A percentile compares a stretch with the other conserved stretches of the same genome.
Evolutionary conservation across 2,113 vertebrate genomes (phyloP).

Genomic region (Tachuris rubrigastra): DNA sequence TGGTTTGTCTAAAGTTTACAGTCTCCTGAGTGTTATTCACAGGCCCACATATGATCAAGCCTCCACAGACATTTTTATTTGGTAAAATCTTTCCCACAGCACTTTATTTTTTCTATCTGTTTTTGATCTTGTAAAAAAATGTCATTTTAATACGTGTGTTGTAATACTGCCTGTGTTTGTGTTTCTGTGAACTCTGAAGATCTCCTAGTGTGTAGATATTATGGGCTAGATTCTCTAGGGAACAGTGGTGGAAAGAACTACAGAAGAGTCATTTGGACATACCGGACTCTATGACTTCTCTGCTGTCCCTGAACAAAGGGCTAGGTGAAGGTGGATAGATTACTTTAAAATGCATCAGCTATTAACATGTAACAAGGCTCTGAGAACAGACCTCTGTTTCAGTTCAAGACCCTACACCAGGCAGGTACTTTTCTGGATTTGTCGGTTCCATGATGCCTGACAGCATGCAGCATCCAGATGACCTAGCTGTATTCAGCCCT

Average conservation of each 20-base stretch:
- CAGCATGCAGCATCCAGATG: not conserved
- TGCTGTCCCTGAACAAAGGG: not conserved
- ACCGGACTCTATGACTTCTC: not conserved
- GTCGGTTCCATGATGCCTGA: not conserved
- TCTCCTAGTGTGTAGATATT: slow-evolving; percentile 41
- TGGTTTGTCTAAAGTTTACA: slow-evolving; percentile 70
- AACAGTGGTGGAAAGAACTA: not conserved
- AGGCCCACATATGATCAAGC: slow-evolving; percentile 68
- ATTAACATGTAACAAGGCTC: not conserved
- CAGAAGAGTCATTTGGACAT: not conserved
- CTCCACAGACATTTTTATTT: slow-evolving; percentile 62
- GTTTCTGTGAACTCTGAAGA: slow-evolving; percentile 36
- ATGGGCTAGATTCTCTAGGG: slow-evolving; percentile 12
- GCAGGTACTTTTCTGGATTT: not conserved
- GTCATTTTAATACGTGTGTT: slow-evolving; percentile 34
- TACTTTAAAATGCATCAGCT: not conserved
- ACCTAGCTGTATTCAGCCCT: not conserved
- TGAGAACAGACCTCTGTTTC: not conserved
- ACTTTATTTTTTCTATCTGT: slow-evolving; percentile 60
- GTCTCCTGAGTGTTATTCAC: slow-evolving; percentile 71
- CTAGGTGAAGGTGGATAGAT: not conserved
- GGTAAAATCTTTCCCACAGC: slow-evolving; percentile 72
- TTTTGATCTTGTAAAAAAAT: slow-evolving; percentile 65
- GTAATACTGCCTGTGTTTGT: slow-evolving; percentile 50
- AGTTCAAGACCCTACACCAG: not conserved